Evolutionary conservation across 2,113 vertebrate genomes (phyloP).

Genomic region (Prinia subflava): DNA sequence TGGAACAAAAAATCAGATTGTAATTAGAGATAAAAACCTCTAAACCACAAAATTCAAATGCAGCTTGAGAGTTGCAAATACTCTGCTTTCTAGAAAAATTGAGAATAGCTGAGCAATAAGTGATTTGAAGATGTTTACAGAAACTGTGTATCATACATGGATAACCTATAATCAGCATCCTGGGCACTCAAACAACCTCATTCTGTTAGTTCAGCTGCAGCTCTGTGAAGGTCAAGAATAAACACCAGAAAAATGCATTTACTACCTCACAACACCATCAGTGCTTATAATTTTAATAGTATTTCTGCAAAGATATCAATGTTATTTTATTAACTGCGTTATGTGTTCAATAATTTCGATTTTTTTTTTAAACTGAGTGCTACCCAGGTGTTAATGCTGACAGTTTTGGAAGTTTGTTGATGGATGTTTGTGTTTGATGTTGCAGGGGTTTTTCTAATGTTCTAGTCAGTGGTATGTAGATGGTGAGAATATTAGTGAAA

Average conservation of each 20-base stretch:
- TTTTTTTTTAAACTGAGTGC: background rate
- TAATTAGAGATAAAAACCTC: background rate
- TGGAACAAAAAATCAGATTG: background rate
- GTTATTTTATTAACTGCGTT: background rate
- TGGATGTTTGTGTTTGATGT: background rate
- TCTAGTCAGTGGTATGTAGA: background rate
- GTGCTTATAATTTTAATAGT: background rate
- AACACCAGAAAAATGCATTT: background rate
- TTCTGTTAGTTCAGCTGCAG: background rate
- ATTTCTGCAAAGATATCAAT: background rate
- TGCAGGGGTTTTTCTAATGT: rapidly evolving
- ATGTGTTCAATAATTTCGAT: background rate
- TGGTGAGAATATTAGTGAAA: background rate
- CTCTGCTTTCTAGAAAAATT: background rate
- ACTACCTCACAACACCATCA: background rate
- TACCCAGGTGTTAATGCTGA: background rate
- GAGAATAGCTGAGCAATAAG: background rate
- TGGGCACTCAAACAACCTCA: background rate
- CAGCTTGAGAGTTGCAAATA: background rate
- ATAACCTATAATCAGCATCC: background rate
- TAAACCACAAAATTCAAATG: background rate
- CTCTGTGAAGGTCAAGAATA: background rate
- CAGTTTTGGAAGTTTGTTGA: background rate
- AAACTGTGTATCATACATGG: background rate
- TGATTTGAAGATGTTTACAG: background rate